phyloP scores from a whole-genome alignment of 2,113 vertebrate genomes.

The Astur gentilis region DNA sequence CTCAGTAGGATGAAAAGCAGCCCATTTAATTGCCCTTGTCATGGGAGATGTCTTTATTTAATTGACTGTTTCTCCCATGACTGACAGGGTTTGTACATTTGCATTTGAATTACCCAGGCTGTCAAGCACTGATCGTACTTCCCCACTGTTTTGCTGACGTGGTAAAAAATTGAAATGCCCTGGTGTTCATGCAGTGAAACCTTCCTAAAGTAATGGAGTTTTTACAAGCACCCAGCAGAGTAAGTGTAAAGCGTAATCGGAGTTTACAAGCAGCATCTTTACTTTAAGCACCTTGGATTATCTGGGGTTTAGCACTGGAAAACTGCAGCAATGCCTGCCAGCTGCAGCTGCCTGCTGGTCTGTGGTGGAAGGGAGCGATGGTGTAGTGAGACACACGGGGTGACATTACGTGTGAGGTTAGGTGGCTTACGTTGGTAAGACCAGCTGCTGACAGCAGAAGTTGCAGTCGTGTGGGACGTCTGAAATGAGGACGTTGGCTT shows the following conservation, averaged over 20 bases:
- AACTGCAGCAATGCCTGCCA: background rate
- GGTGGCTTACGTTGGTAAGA: background rate
- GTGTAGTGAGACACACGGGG: background rate
- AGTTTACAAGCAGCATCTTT: background rate
- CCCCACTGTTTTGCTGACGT: background rate
- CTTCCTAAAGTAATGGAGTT: background rate
- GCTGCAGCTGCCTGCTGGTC: background rate
- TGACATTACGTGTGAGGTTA: background rate
- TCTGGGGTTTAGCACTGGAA: background rate
- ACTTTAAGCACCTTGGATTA: background rate
- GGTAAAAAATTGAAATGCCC: background rate
- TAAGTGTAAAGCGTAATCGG: background rate
- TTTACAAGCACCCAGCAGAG: background rate
- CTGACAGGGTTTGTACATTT: background rate
- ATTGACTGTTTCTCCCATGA: slow-evolving; percentile 3
- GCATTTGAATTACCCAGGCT: slow-evolving; percentile 40
- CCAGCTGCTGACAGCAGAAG: background rate
- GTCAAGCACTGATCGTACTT: background rate
- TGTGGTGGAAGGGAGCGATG: background rate
- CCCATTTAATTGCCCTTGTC: slow-evolving; percentile 43
- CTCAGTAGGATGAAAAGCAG: background rate
- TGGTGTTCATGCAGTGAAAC: background rate
- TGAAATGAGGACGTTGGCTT: background rate
- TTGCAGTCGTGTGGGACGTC: background rate
- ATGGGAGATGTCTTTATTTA: slow-evolving; percentile 27